These are phyloP conservation scores for Machimus atricapillus DNA, from an alignment of 2,888 invertebrate species.

Conservation along the genomic window DNA sequence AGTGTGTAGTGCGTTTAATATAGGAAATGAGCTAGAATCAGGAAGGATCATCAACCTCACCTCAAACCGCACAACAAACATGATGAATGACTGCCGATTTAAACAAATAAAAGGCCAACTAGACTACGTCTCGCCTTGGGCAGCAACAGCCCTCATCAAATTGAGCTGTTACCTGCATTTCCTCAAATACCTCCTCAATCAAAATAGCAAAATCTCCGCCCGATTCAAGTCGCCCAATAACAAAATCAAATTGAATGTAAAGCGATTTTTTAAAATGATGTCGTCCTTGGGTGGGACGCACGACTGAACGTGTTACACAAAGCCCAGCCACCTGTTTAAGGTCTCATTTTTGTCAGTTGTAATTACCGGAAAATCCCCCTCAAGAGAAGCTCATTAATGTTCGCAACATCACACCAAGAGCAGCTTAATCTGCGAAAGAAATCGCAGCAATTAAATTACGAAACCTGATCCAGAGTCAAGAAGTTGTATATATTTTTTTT, in stretches of 20 bases:
- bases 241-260: background rate
- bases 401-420: background rate
- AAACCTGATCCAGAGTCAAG: background rate
- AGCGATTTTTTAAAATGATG: background rate
- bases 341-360: background rate
- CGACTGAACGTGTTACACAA: background rate
- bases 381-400: background rate
- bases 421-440: background rate
- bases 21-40: background rate
- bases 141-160: background rate
- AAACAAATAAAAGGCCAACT: background rate
- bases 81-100: background rate
- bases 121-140: background rate
- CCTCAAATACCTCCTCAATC: background rate
- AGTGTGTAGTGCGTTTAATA: background rate
- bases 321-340: background rate
- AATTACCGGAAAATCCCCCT: conserved; percentile 6
- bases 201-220: background rate
- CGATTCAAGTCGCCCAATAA: background rate
- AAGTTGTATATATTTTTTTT: background rate
- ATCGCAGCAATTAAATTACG: conserved; percentile 8
- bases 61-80: background rate
- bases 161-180: background rate
- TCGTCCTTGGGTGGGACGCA: background rate
- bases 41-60: background rate